Evolutionary conservation across 2,888 invertebrate species (phyloP).

Genomic region (Siphlonurus alternatus): DNA sequence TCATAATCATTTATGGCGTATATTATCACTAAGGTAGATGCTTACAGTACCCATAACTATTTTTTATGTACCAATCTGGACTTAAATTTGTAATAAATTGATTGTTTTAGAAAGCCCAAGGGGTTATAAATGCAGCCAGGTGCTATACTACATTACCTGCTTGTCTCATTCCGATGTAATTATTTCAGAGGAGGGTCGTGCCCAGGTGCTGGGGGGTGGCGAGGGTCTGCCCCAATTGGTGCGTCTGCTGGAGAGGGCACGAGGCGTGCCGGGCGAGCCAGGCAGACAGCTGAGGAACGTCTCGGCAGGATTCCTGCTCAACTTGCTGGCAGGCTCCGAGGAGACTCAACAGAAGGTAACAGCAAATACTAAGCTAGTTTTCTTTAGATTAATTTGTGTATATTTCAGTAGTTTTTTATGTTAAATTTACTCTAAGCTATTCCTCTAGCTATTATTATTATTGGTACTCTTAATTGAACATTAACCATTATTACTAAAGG

Average conservation of each 20-base stretch:
- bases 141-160: no score
- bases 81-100: no score
- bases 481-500: no score
- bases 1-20: no score
- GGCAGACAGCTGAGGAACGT: slow-evolving; percentile 39
- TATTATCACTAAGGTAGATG: no score
- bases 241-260: slow-evolving; percentile 10
- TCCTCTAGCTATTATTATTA: slow-evolving; percentile 9
- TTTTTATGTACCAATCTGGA: no score
- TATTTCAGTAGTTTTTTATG: slow-evolving; percentile 23
- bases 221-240: slow-evolving; percentile 11
- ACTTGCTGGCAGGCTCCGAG: slow-evolving; percentile 59
- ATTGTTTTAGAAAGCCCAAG: no score
- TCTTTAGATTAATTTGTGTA: neutral
- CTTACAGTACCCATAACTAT: no score
- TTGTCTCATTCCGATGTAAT: no score
- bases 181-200: slow-evolving; percentile 23
- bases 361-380: neutral
- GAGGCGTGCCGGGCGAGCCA: slow-evolving; percentile 7
- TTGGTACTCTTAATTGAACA: no score
- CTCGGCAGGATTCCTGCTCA: slow-evolving; percentile 58
- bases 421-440: slow-evolving; percentile 28
- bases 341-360: slow-evolving; percentile 39
- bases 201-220: slow-evolving; percentile 12
- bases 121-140: no score